These are phyloP conservation scores for Candidula unifasciata DNA, from an alignment of 2,888 invertebrate genomes.

Conservation along the genomic window DNA sequence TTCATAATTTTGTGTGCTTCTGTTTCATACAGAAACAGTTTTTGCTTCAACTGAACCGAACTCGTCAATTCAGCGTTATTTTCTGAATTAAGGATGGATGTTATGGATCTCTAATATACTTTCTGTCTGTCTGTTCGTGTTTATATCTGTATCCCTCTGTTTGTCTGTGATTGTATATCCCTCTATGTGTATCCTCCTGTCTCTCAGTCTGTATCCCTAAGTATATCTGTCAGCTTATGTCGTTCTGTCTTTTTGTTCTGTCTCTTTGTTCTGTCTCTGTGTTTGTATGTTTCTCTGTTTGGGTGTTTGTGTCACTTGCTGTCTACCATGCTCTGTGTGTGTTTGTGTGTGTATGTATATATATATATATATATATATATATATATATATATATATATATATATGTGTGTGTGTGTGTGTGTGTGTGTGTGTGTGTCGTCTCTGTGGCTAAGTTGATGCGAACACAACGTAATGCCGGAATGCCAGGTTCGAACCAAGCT, in stretches of 20 bases:
- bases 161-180: not conserved
- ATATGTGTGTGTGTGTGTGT: constrained; percentile 3
- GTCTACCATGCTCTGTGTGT: not conserved
- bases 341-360: not conserved
- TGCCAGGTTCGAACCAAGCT: too few relatives aligned
- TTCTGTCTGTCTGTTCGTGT: not conserved
- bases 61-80: too few relatives aligned
- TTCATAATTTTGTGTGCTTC: too few relatives aligned
- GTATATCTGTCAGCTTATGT: not conserved
- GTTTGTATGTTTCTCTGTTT: too few relatives aligned
- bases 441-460: too few relatives aligned
- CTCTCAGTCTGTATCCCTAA: not conserved
- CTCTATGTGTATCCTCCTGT: not conserved
- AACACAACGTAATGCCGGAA: too few relatives aligned
- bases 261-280: not conserved
- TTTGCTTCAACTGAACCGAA: too few relatives aligned
- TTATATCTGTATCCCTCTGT: not conserved
- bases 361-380: not conserved
- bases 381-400: not conserved
- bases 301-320: not conserved
- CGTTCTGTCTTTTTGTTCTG: not conserved
- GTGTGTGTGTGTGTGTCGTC: not conserved
- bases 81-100: too few relatives aligned
- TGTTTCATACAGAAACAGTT: too few relatives aligned
- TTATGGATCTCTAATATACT: not conserved